A percentile compares a stretch with the other conserved stretches of the same genome.
Conservation (phyloP, 2,113 vertebrate genomes). For the Hippopotamus amphibius region DNA sequence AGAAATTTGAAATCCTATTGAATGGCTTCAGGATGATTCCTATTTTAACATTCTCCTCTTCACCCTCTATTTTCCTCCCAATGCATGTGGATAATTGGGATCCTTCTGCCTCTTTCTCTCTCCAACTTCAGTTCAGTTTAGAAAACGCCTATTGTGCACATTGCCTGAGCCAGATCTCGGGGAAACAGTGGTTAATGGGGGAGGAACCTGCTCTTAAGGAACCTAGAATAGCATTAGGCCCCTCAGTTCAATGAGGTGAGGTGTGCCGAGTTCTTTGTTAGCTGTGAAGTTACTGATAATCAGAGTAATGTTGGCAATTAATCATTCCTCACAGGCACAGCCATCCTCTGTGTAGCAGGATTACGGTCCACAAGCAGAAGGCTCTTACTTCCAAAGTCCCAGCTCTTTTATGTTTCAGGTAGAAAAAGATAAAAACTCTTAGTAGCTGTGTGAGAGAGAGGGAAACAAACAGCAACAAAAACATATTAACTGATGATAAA, state of each 20-base stretch:
- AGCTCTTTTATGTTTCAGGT: constrained; percentile 43
- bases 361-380: not conserved
- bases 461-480: not conserved
- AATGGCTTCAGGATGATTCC: not conserved
- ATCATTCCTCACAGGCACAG: not conserved
- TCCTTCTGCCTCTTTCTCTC: not conserved
- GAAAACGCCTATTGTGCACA: not conserved
- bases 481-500: not conserved
- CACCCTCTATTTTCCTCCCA: not conserved
- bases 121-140: not conserved
- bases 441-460: not conserved
- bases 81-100: not conserved
- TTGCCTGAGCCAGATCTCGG: not conserved
- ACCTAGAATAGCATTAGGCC: not conserved
- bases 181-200: not conserved
- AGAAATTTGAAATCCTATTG: not conserved
- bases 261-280: not conserved
- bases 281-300: not conserved
- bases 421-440: constrained; percentile 15
- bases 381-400: not conserved
- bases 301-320: not conserved
- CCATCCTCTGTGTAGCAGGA: not conserved
- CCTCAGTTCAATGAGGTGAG: not conserved
- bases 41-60: not conserved
- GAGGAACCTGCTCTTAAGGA: not conserved